A percentile compares a stretch with the other conserved stretches of the same genome.
phyloP scores from a whole-genome alignment of 92 coral and sea anemone species.

The Montipora capitata region DNA sequence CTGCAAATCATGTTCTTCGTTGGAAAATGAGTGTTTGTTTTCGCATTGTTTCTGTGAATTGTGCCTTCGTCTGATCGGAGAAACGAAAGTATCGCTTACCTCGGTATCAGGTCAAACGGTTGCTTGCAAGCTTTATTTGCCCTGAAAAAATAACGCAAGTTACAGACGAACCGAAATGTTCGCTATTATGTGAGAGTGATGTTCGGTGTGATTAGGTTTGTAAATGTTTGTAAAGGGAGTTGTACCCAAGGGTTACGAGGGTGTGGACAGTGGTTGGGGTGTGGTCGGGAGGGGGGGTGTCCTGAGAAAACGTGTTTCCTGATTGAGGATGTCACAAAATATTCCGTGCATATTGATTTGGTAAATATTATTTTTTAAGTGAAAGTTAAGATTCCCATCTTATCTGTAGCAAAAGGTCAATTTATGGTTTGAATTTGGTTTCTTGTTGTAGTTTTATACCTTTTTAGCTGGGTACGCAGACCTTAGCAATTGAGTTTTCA shows the following conservation, averaged over 20 bases:
- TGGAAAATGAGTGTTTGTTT: background rate
- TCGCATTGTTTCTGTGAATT: background rate
- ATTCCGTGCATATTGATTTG: background rate
- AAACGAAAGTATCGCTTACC: conserved; percentile 19
- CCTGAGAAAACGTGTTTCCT: background rate
- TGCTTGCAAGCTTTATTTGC: background rate
- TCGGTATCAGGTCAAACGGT: too few species aligned
- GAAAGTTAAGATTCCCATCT: too few species aligned
- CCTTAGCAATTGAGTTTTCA: too few species aligned
- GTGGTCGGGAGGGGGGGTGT: conserved; percentile 1
- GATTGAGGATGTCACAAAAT: background rate
- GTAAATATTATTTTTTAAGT: background rate
- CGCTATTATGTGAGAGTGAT: too few species aligned
- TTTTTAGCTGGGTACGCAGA: too few species aligned
- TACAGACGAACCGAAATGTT: too few species aligned
- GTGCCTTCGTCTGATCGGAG: background rate
- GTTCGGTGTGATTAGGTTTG: background rate
- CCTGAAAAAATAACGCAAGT: background rate
- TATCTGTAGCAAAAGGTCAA: too few species aligned
- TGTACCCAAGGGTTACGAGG: conserved; percentile 28
- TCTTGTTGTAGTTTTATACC: too few species aligned
- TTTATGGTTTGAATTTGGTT: too few species aligned
- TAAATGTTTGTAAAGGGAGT: background rate
- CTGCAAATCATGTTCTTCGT: background rate
- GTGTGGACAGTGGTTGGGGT: conserved; percentile 45